Base-by-base conservation (phyloP, 2,113 vertebrate genomes). In the Myrmophylax atrothorax region DNA sequence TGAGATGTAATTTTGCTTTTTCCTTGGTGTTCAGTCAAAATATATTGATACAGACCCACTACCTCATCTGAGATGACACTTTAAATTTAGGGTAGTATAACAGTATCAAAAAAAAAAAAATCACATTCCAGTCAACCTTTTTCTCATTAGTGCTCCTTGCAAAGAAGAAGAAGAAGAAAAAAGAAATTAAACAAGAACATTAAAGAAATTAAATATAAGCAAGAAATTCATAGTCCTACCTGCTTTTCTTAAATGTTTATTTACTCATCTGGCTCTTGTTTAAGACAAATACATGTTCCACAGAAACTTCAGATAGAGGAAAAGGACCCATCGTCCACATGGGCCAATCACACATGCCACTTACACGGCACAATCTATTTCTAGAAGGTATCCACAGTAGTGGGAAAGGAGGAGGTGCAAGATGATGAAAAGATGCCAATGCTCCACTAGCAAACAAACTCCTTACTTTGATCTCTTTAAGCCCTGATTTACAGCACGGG, bases 311-410 rank as follows among this genome's bases (percentile, higher is more conserved):
- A 70, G 24, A 44, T 66, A 29, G 17, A 42, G 14, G 23, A 67
- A 47, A 47, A 78, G 35, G 25, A 37, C 22, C 66, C 35, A 22
- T 9, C 0, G 0, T 10, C 2, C 0, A 4, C 47, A 42, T 0
- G 42, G 17, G 31, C 23, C 37, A 52, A 47, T 42, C 42, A 35
- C 0, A 0, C 22, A 3, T 18, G 42, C 33, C 76, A 81, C 52
- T 35, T 38, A 60, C 24, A 3, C 14, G 9, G 20, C 24, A 15
- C 11, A 14, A 18, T 4, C 89, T 63, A 23, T 63, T 87, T 84
- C 82, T 35, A 69, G 72, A 31, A 59, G 17, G 17, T 35, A 28
- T 29, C 47, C 9, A 16, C 19, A 14, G 69, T 47, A 47, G 6
- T 7, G 26, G 69, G n/a, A 56, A 56, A 80, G 67, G 6, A 83